Evolutionary conservation across 2,113 vertebrate genomes (phyloP).

Genomic region (Bombycilla garrulus): DNA sequence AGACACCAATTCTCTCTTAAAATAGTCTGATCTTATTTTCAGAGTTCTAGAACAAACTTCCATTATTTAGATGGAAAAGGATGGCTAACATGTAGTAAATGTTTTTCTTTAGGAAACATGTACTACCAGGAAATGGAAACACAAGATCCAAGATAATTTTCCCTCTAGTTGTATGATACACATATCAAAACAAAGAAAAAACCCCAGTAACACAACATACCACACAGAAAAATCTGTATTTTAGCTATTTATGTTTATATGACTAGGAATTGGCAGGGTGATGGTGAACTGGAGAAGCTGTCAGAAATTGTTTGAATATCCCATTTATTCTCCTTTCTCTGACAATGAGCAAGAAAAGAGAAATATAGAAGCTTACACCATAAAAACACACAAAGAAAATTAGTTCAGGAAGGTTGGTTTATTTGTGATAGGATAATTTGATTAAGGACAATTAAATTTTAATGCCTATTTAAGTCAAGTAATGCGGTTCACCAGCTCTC

Average conservation of each 20-base stretch:
- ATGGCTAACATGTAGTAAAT: neutral
- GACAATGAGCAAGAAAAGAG: neutral
- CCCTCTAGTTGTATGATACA: neutral
- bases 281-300: neutral
- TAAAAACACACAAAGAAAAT: neutral
- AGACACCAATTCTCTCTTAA: neutral
- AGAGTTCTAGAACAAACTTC: neutral
- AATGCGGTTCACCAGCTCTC: neutral
- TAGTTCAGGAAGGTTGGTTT: neutral
- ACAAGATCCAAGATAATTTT: neutral
- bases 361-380: neutral
- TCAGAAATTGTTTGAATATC: neutral
- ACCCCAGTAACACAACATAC: neutral
- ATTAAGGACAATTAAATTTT: neutral
- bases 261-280: neutral
- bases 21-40: neutral
- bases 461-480: neutral
- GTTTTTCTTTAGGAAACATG: neutral
- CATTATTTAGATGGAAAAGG: neutral
- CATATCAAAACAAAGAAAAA: neutral
- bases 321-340: neutral
- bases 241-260: neutral
- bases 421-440: neutral
- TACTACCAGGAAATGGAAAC: neutral
- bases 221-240: neutral